These are phyloP conservation scores for Thaumatotibia leucotreta DNA, from an alignment of 1,140 invertebrate species.

Conservation along the genomic window DNA sequence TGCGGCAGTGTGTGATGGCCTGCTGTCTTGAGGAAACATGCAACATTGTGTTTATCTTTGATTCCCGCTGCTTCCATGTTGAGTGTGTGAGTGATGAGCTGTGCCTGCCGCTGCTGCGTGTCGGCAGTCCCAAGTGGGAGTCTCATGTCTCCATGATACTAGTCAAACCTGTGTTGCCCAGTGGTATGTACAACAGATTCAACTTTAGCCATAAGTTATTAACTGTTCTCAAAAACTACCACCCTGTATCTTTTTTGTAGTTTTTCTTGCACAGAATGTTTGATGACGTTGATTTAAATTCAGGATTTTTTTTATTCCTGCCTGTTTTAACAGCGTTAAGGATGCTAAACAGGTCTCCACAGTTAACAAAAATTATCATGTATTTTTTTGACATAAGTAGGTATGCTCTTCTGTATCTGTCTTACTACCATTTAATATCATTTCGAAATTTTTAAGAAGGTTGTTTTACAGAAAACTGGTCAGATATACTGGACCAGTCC, in stretches of 20 bases:
- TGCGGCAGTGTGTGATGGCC: conserved; percentile 82
- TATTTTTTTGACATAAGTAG: too few relatives aligned
- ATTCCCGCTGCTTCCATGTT: conserved; percentile 86
- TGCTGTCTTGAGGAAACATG: conserved; percentile 84
- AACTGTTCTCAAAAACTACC: too few relatives aligned
- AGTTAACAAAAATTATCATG: too few relatives aligned
- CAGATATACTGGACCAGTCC: conserved; percentile 69
- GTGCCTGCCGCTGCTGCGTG: conserved; percentile 81
- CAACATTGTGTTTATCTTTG: conserved; percentile 88
- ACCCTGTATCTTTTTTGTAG: too few relatives aligned
- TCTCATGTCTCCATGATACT: conserved; percentile 85
- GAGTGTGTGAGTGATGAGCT: conserved; percentile 82
- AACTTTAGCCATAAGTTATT: neutral
- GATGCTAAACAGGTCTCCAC: too few relatives aligned
- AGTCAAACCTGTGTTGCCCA: conserved; percentile 80
- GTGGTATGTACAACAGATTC: conserved; percentile 30
- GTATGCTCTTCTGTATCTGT: too few relatives aligned
- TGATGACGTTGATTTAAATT: too few relatives aligned
- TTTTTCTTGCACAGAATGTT: too few relatives aligned
- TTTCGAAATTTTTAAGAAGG: too few relatives aligned
- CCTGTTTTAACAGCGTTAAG: too few relatives aligned
- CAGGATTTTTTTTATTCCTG: too few relatives aligned
- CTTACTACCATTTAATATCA: too few relatives aligned
- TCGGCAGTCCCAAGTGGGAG: conserved; percentile 74
- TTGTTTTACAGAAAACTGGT: conserved; percentile 69